Base-by-base conservation (phyloP, 1,140 invertebrate genomes). In the Trichogramma pretiosum region DNA sequence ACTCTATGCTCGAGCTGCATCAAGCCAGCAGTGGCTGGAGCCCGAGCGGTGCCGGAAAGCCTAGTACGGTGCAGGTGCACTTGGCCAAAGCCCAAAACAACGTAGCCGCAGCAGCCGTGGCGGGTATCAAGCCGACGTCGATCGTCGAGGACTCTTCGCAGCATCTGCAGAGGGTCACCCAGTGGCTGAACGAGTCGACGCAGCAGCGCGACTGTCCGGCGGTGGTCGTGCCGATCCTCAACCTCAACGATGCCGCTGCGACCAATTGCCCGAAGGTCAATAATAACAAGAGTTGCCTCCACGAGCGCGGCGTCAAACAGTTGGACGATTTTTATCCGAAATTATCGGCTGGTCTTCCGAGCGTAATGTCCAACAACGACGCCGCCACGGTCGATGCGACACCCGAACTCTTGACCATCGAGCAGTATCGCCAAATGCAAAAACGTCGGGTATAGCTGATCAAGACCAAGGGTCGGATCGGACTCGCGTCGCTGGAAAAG, bases 91-190 rank as follows among this genome's bases (percentile, higher is more conserved):
- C 45, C 52, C n/a, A n/a, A n/a, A n/a, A n/a, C n/a, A n/a, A n/a
- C n/a, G n/a, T n/a, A n/a, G n/a, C n/a, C 21, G 7, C 36, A 40
- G 3, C 52, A 53, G 28, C 32, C 54, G 53, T n/a, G n/a, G n/a
- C 63, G 55, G n/a, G n/a, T n/a, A n/a, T n/a, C n/a, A n/a, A n/a
- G n/a, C n/a, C n/a, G n/a, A n/a, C 48, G 3, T 68, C 67, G 1
- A 59, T 61, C 0, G n/a, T n/a, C n/a, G n/a, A n/a, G n/a, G 45
- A 41, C 32, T 19, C 8, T 21, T 56, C 59, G 36, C 38, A 46
- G 37, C 37, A 45, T 5, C 59, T 83, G 33, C 77, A 80, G 16
- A 70, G 81, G 47, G 80, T 84, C 8, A 81, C 81, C 2, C 79
- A 84, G 48, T 82, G 80, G 80, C n/a, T n/a, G n/a, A n/a, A n/a